Evolutionary conservation across 2,797 vertebrate genomes (phyloP).

Genomic region (Urocyon cinereoargenteus): DNA sequence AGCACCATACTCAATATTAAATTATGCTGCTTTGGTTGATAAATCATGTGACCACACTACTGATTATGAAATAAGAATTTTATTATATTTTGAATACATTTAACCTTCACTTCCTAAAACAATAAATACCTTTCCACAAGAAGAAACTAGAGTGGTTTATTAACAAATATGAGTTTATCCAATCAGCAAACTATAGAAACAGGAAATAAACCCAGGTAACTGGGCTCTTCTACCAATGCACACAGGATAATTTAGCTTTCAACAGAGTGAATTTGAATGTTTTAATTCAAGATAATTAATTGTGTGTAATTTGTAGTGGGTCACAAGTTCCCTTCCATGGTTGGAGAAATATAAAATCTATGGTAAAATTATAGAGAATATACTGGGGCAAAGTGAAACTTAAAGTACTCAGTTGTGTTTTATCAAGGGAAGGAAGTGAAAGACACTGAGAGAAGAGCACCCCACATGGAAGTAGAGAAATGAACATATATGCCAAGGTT

Average conservation of each 20-base stretch:
- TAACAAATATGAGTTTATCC: background rate
- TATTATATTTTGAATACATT: background rate
- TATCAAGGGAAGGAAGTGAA: background rate
- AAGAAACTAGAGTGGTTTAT: background rate
- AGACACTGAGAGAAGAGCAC: background rate
- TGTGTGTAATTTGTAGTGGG: background rate
- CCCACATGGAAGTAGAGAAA: background rate
- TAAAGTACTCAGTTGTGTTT: background rate
- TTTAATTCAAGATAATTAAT: background rate
- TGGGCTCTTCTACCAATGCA: background rate
- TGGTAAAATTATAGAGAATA: background rate
- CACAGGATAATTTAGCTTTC: background rate
- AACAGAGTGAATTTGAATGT: background rate
- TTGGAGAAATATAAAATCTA: background rate
- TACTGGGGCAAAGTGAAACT: rapidly evolving
- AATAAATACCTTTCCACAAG: background rate
- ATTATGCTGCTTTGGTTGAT: background rate
- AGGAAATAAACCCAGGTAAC: background rate
- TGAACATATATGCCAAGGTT: background rate
- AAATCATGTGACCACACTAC: background rate
- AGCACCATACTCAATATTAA: background rate
- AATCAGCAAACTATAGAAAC: background rate
- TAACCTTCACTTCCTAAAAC: background rate
- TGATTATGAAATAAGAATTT: background rate
- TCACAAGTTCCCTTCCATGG: background rate